Base-by-base conservation (phyloP, 2,797 vertebrate genomes). In the Leptoclinus maculatus region DNA sequence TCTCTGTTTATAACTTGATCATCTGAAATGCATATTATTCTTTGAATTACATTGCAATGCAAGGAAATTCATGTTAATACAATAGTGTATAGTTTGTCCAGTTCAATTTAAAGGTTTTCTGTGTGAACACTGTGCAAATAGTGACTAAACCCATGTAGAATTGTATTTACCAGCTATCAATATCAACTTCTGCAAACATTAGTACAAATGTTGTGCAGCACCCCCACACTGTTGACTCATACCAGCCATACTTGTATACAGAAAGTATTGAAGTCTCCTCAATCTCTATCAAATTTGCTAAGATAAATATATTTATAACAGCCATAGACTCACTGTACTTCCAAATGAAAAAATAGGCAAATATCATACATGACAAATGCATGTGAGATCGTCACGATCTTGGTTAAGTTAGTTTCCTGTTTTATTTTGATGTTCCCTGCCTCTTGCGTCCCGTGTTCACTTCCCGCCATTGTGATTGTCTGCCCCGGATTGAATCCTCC, bases 1-100 rank as follows among this genome's bases (percentile, higher is more conserved):
- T 76, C 23, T 62, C 1, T 65, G 66, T 51, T 85, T 38, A 51
- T 36, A 41, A 36, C 51, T 70, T 56, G 45, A 71, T 60, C 38
- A 54, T 77, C 75, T 36, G 0, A 7, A 64, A 65, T 47, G 13
- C 14, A 12, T 23, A 53, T 68, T 65, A 36, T 71, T 66, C 38
- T 32, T 43, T 4, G 21, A 7, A 72, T 79, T 54, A 21, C 76
- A 63, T 76, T 63, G 49, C 10, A 59, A 36, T 70, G 21, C 21
- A 51, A 45, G 29, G 45, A 57, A 57, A 66, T 56, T 39, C 13
- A 59, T 63, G 19, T 68, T 14, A 23, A 34, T 72, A 12, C 17
- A 69, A 29, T 62, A 68, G 60, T 66, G 25, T 25, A 32, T 36
- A 4, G 51, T 69, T 23, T 47, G 34, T 51, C 23, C n/a, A n/a